Base-by-base conservation (phyloP, 1,140 invertebrate genomes). In the Danaus melanippus region DNA sequence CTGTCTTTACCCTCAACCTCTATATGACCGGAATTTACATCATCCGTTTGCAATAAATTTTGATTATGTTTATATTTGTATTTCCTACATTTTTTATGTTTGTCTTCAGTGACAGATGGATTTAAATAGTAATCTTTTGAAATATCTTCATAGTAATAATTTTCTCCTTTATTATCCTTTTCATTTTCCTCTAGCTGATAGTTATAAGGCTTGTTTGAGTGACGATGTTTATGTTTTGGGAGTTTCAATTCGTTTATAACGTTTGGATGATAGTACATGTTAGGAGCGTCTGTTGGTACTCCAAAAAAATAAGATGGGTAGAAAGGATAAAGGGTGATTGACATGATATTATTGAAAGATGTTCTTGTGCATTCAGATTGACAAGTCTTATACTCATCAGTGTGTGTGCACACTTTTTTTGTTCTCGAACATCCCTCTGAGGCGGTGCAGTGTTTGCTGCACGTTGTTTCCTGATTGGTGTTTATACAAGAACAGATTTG, bases 401-500 rank as follows among this genome's bases (percentile, higher is more conserved):
- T 44, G 15, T 58, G 61, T 12, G 46, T 55, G 44, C 55, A 69
- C 12, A 52, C 56, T 52, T 44, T 47, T 3, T 50, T 59, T 12
- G 9, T n/a, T 11, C n/a, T 43, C 6, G 21, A 32, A 32, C 21
- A 32, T 2, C 21, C 21, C n/a, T 54, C 10, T 52, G 8, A 42
- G 3, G 11, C 64, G 9, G 56, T 51, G 49, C 54, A 58, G 42
- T 9, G 52, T 42, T 64, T 58, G 43, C 40, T 70, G 42, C 71
- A 72, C 10, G 48, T 60, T 42, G 54, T 49, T 15, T 50, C 10
- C n/a, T 54, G 12, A 47, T 70, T 64, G 12, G 56, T 53, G 44
- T 68, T 73, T 45, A 62, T 66, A 55, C 70, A 77, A 12, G 59
- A 63, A 53, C 72, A 75, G 15, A 42, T 39, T 46, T 56, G 64